Percentiles rank a stretch among this genome's conserved stretches.
Conservation (phyloP, 1,140 invertebrate species). For the Melanaphis sacchari region DNA sequence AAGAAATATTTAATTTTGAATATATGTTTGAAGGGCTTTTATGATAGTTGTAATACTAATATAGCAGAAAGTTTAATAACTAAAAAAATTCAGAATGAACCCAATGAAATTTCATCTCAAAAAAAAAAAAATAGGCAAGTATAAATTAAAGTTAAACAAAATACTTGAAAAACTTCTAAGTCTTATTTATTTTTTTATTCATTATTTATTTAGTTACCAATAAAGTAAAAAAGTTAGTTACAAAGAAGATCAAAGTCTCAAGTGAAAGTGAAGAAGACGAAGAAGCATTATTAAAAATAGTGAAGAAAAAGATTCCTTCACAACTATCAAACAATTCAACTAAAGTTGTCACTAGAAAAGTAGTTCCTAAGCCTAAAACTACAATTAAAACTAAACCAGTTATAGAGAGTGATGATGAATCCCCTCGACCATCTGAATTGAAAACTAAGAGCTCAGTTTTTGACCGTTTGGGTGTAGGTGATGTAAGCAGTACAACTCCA, state of each 20-base stretch:
- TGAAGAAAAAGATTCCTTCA: conserved; percentile 23
- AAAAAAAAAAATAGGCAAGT: conserved; percentile 48
- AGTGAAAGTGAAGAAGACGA: conserved; percentile 53
- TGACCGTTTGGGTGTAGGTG: conserved; percentile 52
- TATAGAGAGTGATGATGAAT: conserved; percentile 44
- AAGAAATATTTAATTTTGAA: not conserved
- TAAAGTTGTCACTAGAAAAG: conserved; percentile 41
- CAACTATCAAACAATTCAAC: not conserved
- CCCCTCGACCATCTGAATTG: conserved; percentile 1
- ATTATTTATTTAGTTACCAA: conserved; percentile 19
- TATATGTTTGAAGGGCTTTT: conserved; percentile 30
- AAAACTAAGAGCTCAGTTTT: conserved; percentile 53
- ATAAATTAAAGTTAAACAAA: not conserved
- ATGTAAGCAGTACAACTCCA: conserved; percentile 53
- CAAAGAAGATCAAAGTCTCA: conserved; percentile 40
- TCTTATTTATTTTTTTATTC: not conserved
- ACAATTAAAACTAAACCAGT: not conserved
- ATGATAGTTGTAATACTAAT: conserved; percentile 23
- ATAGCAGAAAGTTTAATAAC: not conserved
- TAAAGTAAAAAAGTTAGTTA: conserved; percentile 44
- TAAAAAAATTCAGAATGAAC: conserved; percentile 12
- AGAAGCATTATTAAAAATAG: not conserved
- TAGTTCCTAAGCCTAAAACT: conserved; percentile 39
- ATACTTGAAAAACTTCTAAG: not conserved
- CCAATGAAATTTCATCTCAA: conserved; percentile 1